These are phyloP conservation scores for Brachypterus glaber DNA, from an alignment of 2,888 invertebrate genomes.

Conservation along the genomic window DNA sequence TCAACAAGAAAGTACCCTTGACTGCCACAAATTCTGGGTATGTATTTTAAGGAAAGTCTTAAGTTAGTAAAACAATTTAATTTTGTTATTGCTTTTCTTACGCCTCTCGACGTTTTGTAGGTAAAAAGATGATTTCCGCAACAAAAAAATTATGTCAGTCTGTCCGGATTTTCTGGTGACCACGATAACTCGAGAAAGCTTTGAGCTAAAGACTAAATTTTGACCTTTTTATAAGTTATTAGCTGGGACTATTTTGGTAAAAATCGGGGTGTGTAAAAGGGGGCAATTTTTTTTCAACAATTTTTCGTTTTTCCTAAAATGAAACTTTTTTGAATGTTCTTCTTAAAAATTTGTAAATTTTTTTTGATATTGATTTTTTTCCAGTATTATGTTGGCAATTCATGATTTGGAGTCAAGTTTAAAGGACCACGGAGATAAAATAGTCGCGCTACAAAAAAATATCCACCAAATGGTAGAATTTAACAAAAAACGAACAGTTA, in stretches of 20 bases:
- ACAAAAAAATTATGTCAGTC: too few relatives aligned
- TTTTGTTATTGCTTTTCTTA: too few relatives aligned
- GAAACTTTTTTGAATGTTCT: too few relatives aligned
- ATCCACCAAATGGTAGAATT: conserved; percentile 28
- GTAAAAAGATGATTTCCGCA: too few relatives aligned
- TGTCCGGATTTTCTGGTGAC: too few relatives aligned
- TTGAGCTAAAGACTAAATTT: too few relatives aligned
- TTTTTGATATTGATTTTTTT: too few relatives aligned
- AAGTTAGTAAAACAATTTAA: too few relatives aligned
- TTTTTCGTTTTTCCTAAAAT: too few relatives aligned
- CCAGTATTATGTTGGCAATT: conserved; percentile 33
- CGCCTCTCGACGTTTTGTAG: too few relatives aligned
- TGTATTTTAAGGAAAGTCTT: conserved; percentile 13
- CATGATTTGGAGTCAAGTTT: conserved; percentile 32
- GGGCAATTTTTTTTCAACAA: conserved; percentile 1
- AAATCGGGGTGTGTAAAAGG: background rate
- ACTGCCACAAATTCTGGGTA: conserved; percentile 31
- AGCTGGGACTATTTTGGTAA: background rate
- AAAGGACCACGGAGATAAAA: conserved; percentile 31
- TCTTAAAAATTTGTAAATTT: too few relatives aligned
- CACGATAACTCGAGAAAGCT: too few relatives aligned
- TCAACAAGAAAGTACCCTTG: conserved; percentile 31
- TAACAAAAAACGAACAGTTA: conserved; percentile 19
- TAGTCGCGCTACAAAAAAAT: conserved; percentile 30
- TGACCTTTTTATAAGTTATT: background rate